phyloP scores from a whole-genome alignment of 2,888 invertebrate species.

The Caenorhabditis drosophilae region DNA sequence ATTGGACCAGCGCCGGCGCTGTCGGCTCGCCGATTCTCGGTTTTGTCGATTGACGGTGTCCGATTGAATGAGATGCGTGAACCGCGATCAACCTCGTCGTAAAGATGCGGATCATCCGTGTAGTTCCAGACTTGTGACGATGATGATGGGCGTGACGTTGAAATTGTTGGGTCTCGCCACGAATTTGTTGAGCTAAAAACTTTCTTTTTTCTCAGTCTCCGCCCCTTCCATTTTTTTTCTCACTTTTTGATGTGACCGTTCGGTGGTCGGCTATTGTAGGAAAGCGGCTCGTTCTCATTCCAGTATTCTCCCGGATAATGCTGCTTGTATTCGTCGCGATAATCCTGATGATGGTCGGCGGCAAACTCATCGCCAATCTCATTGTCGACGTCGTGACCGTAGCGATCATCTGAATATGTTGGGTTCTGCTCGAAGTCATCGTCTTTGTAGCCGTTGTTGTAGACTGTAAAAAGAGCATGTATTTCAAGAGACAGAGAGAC shows the following conservation, averaged over 20 bases:
- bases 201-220: background rate
- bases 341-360: constrained; percentile 7
- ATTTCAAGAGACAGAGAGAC: no score
- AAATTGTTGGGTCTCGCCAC: constrained; percentile 12
- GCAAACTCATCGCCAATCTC: background rate
- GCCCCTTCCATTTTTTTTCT: background rate
- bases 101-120: constrained; percentile 27
- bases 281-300: constrained; percentile 57
- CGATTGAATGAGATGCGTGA: constrained; percentile 20
- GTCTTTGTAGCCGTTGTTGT: constrained; percentile 38
- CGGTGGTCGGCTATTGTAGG: constrained; percentile 62
- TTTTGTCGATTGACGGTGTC: constrained; percentile 29
- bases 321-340: constrained; percentile 26
- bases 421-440: constrained; percentile 45
- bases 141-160: constrained; percentile 24
- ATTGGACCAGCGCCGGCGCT: constrained; percentile 25
- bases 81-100: constrained; percentile 36
- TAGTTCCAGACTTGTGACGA: constrained; percentile 30
- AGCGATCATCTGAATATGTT: constrained; percentile 36
- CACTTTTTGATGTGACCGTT: constrained; percentile 29
- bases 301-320: constrained; percentile 38
- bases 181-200: background rate
- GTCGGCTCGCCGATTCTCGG: constrained; percentile 15
- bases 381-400: constrained; percentile 20
- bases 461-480: constrained; percentile 10